A percentile compares a stretch with the other conserved stretches of the same genome.
phyloP scores from a whole-genome alignment of 2,888 invertebrate genomes.

The Pherbina coryleti region DNA sequence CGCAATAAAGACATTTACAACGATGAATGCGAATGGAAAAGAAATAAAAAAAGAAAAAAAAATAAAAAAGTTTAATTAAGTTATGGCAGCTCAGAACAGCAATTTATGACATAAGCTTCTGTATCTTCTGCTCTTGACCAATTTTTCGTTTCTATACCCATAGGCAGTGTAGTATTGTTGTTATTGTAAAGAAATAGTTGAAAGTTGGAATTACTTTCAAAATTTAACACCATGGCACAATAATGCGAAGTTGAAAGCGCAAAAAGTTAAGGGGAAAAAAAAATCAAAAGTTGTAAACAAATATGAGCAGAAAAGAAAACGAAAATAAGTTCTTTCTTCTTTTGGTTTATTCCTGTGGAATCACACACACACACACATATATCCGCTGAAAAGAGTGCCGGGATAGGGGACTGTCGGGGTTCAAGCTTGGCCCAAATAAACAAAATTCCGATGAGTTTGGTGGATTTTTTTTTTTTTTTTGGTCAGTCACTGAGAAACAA shows the following conservation, averaged over 20 bases:
- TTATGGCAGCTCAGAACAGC: no score
- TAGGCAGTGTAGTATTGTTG: no score
- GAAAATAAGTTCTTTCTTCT: constrained; percentile 16
- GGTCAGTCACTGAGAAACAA: no score
- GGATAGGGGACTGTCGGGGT: background rate
- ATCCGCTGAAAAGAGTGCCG: background rate
- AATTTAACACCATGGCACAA: background rate
- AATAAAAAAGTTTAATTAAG: no score
- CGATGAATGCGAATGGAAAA: no score
- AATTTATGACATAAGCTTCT: no score
- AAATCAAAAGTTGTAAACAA: constrained; percentile 29
- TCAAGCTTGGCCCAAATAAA: constrained; percentile 21
- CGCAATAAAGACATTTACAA: no score
- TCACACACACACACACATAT: background rate
- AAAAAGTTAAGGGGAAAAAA: background rate
- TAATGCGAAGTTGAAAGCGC: background rate
- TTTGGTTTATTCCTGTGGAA: background rate
- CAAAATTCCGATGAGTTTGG: constrained; percentile 2
- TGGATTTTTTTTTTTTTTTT: background rate
- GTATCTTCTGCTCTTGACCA: no score
- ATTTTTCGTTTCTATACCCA: no score
- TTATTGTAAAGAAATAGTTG: background rate
- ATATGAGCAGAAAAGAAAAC: constrained; percentile 27
- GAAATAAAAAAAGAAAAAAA: no score
- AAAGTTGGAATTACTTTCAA: background rate